These are phyloP conservation scores for Epizoanthus ramosus DNA, from an alignment of 92 coral and sea anemone genomes.

Conservation along the genomic window DNA sequence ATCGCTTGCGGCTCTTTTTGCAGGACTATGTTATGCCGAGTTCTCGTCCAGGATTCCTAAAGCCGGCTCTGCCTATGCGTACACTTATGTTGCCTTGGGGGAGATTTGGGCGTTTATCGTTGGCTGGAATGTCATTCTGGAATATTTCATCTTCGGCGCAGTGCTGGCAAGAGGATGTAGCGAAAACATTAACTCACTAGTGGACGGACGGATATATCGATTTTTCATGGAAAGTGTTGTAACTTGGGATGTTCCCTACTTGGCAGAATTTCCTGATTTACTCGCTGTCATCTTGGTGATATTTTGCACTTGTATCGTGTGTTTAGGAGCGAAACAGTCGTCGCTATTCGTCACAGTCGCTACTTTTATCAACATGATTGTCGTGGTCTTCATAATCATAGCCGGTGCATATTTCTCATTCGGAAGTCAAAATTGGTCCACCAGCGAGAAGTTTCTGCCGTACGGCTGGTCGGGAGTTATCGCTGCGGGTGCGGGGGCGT, in stretches of 20 bases:
- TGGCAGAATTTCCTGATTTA: constrained; percentile 68
- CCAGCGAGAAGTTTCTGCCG: constrained; percentile 73
- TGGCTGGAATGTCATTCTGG: constrained; percentile 86
- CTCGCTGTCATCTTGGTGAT: constrained; percentile 71
- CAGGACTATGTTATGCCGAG: constrained; percentile 91
- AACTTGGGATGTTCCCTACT: constrained; percentile 46
- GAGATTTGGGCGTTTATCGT: constrained; percentile 83
- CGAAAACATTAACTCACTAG: constrained; percentile 73
- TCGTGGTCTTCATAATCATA: constrained; percentile 64
- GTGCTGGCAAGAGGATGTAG: constrained; percentile 81
- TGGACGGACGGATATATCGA: constrained; percentile 50
- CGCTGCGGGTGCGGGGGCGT: constrained; percentile 74
- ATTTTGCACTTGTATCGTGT: constrained; percentile 56
- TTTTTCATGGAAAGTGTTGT: constrained; percentile 56
- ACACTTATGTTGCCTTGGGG: constrained; percentile 82
- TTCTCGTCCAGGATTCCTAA: constrained; percentile 79
- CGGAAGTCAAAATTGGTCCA: constrained; percentile 77
- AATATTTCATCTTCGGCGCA: constrained; percentile 72
- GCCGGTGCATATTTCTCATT: constrained; percentile 65
- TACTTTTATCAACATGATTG: constrained; percentile 52
- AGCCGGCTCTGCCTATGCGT: constrained; percentile 87
- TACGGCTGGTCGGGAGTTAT: constrained; percentile 75
- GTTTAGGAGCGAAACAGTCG: constrained; percentile 79
- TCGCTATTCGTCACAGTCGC: constrained; percentile 59
- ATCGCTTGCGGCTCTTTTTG: constrained; percentile 73